Percentiles rank a stretch among this genome's conserved stretches.
These are phyloP conservation scores for Ochotona princeps DNA, from an alignment of 2,113 vertebrate species.

Conservation along the genomic window DNA sequence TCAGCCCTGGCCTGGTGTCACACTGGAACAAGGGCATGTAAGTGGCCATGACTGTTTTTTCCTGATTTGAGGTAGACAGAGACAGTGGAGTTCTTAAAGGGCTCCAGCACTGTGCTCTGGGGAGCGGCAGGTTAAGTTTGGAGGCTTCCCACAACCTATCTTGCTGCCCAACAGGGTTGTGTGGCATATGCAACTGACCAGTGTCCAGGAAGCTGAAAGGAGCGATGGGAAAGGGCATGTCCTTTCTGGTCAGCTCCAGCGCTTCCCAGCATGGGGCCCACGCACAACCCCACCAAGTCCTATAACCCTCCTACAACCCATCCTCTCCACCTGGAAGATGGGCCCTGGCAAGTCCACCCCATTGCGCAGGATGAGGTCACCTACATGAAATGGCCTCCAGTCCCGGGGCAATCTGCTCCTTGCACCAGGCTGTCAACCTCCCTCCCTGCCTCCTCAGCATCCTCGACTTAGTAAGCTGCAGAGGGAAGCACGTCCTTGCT, in stretches of 20 bases:
- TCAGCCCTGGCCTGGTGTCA: not conserved
- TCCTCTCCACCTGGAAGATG: not conserved
- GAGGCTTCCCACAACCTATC: not conserved
- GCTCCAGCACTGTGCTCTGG: rapidly evolving
- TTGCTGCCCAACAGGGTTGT: not conserved
- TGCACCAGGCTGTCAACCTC: not conserved
- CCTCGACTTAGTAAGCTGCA: slow-evolving; percentile 47
- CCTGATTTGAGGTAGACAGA: not conserved
- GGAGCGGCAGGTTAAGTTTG: not conserved
- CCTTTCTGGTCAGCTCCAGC: not conserved
- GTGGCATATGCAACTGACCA: not conserved
- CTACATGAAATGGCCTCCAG: not conserved
- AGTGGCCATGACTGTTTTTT: too few species aligned
- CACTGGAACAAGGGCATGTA: not conserved
- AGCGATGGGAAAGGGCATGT: not conserved
- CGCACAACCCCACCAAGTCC: not conserved
- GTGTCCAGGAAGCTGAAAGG: not conserved
- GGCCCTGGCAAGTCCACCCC: not conserved
- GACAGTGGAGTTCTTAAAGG: not conserved
- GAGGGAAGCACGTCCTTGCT: not conserved
- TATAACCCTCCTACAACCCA: not conserved
- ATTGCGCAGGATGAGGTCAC: not conserved
- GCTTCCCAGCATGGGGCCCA: not conserved
- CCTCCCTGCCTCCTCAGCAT: not conserved
- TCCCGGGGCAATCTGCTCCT: not conserved